phyloP scores from a whole-genome alignment of 2,888 invertebrate species.

The Tubiluchus corallicola region DNA sequence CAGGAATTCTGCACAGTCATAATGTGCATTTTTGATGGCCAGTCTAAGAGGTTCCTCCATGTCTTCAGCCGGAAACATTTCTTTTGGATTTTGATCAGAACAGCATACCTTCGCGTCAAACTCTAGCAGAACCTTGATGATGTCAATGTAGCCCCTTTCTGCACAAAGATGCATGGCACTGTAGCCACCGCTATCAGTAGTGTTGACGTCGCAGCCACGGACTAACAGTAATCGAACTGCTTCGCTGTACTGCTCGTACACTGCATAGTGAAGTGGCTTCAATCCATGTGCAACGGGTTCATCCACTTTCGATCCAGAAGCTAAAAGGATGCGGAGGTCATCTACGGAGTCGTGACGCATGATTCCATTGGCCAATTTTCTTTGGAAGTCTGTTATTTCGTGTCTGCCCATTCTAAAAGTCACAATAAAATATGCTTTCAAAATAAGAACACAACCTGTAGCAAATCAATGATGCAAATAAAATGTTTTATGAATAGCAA shows the following conservation, averaged over 20 bases:
- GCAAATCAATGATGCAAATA: no score
- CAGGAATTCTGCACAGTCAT: slow-evolving; percentile 40
- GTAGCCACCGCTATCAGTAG: slow-evolving; percentile 75
- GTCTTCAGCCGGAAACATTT: slow-evolving; percentile 19
- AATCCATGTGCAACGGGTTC: slow-evolving; percentile 55
- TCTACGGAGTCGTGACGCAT: slow-evolving; percentile 67
- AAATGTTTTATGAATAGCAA: no score
- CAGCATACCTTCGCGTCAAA: slow-evolving; percentile 63
- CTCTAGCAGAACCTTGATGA: slow-evolving; percentile 42
- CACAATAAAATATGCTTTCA: no score
- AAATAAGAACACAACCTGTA: no score
- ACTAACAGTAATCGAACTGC: slow-evolving; percentile 60
- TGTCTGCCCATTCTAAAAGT: no score
- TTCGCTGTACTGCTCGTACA: slow-evolving; percentile 56
- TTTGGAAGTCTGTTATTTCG: slow-evolving; percentile 44
- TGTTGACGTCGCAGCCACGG: slow-evolving; percentile 42
- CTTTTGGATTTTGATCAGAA: slow-evolving; percentile 18
- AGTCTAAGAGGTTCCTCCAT: slow-evolving; percentile 65
- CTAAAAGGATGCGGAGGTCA: slow-evolving; percentile 63
- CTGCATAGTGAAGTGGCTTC: slow-evolving; percentile 74
- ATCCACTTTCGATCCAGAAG: slow-evolving; percentile 51
- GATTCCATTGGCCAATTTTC: slow-evolving; percentile 74
- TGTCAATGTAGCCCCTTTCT: slow-evolving; percentile 50
- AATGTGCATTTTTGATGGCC: slow-evolving; percentile 67
- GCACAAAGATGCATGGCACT: slow-evolving; percentile 77